Evolutionary conservation across 2,888 invertebrate genomes (phyloP), one percentile per base, ranked within the genome.

Genomic region (Sesia bembeciformis): DNA sequence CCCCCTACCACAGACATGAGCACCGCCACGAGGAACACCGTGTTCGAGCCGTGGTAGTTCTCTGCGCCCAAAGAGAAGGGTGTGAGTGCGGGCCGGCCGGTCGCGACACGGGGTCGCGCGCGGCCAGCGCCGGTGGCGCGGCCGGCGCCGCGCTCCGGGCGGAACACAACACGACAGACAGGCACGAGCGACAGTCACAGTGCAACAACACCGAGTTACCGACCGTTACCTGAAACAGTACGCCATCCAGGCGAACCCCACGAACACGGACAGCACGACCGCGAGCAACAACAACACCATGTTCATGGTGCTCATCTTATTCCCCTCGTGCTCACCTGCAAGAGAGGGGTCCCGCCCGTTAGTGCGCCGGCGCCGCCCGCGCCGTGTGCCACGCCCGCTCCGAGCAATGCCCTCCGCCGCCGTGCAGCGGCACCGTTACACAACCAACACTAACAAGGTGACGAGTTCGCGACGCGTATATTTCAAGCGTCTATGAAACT

Each of bases 1-100:
- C 97, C 97, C 94, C 97, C 97, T 94, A 97, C 97, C 93, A 97
- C 97, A 93, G 97, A 97, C 94, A 97, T 97, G 93, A 97, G 96
- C 92, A 96, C 96, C 93, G 94, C 96, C 92, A 97, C 97, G 93
- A 97, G 95, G 94, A 96, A 96, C 92, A 96, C 96, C 92, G 97
- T 97, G 94, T 97, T 97, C 91, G 96, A 97, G 92, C 97, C 97
- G 93, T 96, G 96, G 93, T 96, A 96, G 93, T 96, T 96, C 94
- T 95, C 96, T 96, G 94, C 91, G 91, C 83, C 87, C 83, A 85
- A 86, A 88, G 78, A 84, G 82, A 83, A 82, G 70, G 53, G 59
- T 40, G 54, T 54, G 54, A 54, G 56, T 5, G 56, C 53, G 56
- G 55, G 56, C 53, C 54, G 62, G 61, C 58, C 56, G 49, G 53